Percentiles rank a stretch among this genome's conserved stretches.
phyloP scores from a whole-genome alignment of 2,888 invertebrate species.

The Macropis europaea region DNA sequence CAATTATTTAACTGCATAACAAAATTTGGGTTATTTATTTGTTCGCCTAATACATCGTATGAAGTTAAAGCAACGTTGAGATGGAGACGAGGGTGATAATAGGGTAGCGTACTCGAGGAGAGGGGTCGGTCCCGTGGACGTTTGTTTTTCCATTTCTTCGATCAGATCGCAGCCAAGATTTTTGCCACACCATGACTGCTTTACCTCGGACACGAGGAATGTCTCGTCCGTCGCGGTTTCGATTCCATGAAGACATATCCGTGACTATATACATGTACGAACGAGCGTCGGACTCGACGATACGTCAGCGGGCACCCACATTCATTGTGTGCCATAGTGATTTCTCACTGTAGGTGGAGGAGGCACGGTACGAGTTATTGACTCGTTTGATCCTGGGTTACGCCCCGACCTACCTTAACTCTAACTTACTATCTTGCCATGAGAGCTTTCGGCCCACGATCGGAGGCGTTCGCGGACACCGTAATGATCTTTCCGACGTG shows the following conservation, averaged over 20 bases:
- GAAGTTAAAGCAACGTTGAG: too few relatives aligned
- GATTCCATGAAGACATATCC: slow-evolving; percentile 69
- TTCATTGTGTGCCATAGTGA: slow-evolving; percentile 67
- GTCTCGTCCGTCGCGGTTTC: slow-evolving; percentile 53
- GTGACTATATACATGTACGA: slow-evolving; percentile 27
- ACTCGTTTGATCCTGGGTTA: slow-evolving; percentile 76
- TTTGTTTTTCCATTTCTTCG: slow-evolving; percentile 21
- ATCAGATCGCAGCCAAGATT: slow-evolving; percentile 29
- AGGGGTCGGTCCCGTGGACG: not conserved
- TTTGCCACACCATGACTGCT: slow-evolving; percentile 39
- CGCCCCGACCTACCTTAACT: slow-evolving; percentile 76
- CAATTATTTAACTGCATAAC: too few relatives aligned
- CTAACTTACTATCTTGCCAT: slow-evolving; percentile 69
- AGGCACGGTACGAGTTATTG: slow-evolving; percentile 72
- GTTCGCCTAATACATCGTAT: too few relatives aligned
- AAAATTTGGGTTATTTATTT: too few relatives aligned
- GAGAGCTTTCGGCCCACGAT: slow-evolving; percentile 58
- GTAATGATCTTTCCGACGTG: slow-evolving; percentile 38
- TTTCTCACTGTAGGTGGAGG: slow-evolving; percentile 74
- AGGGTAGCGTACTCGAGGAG: not conserved
- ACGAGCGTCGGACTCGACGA: slow-evolving; percentile 34
- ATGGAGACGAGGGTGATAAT: not conserved
- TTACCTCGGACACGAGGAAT: slow-evolving; percentile 53
- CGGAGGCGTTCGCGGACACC: slow-evolving; percentile 5
- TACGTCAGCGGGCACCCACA: slow-evolving; percentile 69